Evolutionary conservation across 2,113 vertebrate genomes (phyloP).

Genomic region (Mystacornis crossleyi): DNA sequence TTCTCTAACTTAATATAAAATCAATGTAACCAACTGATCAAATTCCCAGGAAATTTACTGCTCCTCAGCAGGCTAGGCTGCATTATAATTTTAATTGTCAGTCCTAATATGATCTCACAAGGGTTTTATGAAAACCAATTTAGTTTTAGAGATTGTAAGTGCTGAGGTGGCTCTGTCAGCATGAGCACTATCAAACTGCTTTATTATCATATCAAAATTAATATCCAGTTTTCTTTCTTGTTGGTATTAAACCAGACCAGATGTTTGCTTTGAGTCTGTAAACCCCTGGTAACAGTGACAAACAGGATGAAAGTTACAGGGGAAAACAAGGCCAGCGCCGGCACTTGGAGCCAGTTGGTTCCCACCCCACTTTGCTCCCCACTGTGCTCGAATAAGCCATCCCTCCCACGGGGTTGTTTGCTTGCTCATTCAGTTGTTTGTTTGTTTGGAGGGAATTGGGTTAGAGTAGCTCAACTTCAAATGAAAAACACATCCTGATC

Average conservation of each 20-base stretch:
- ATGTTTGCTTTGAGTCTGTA: constrained; percentile 33
- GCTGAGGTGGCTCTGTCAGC: neutral
- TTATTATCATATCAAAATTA: constrained; percentile 47
- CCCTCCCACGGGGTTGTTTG: neutral
- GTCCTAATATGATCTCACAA: neutral
- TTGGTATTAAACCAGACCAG: constrained; percentile 27
- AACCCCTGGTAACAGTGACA: constrained; percentile 33
- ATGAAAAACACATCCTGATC: constrained; percentile 35
- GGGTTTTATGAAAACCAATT: constrained; percentile 28
- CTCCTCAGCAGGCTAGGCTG: neutral
- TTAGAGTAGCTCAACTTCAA: constrained; percentile 4
- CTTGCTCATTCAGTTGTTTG: neutral
- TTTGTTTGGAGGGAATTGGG: constrained; percentile 1
- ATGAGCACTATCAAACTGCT: neutral
- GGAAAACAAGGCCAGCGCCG: neutral
- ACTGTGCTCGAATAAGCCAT: neutral
- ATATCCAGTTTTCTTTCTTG: constrained; percentile 34
- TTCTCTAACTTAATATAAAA: constrained; percentile 52
- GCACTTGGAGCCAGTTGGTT: neutral
- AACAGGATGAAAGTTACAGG: constrained; percentile 23
- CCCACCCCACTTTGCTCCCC: neutral
- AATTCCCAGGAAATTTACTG: constrained; percentile 43
- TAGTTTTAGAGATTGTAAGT: constrained; percentile 20
- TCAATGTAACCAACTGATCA: constrained; percentile 37
- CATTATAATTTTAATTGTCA: constrained; percentile 34